Evolutionary conservation across 2,797 vertebrate species (phyloP), one percentile per base, ranked within the genome.

Genomic region (Eidolon dupreanum): DNA sequence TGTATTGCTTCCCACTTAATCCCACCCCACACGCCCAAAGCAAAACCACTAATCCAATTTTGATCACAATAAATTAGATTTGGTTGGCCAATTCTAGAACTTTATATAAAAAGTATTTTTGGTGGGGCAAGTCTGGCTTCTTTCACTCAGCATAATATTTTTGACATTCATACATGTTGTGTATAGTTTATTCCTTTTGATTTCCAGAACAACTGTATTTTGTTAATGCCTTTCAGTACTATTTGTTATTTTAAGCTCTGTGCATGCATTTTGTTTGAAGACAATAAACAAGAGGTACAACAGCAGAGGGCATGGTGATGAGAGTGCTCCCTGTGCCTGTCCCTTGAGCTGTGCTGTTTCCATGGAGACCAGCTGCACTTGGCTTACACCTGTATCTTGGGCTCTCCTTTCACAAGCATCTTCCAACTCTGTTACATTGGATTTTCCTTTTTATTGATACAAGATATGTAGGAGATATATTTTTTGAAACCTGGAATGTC

Each of bases 71-170:
- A 36, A 49, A 90, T 57, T 66, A 65, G 33, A 88, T 87, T 83
- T 83, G 7, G 73, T 83, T 87, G 75, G 93, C 38, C 66, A 91
- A 53, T 95, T 78, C 33, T 6, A 70, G 61, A 86, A 73, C 49
- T 79, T 85, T 41, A 73, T 55, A 75, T 49, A 82, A 90, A 65
- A 63, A 38, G 38, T 33, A 46, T 81, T 70, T 86, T 38, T 61
- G 59, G 57, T 63, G 57, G 46, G 4, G 46, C 16, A n/a, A 2
- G 31, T 75, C 88, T 71, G 83, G 20, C 36, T 88, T 91, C 81
- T 84, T 88, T 84, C 83, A 92, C 73, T 51, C 43, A 22, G 46
- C 12, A 57, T 68, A 57, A 20, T 59, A 66, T 43, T 82, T 88
- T 73, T 65, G 46, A 84, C 49, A 38, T 66, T 63, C 33, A 36